These are phyloP conservation scores for Halcyon badia DNA, from an alignment of 2,797 vertebrate species.

Conservation along the genomic window DNA sequence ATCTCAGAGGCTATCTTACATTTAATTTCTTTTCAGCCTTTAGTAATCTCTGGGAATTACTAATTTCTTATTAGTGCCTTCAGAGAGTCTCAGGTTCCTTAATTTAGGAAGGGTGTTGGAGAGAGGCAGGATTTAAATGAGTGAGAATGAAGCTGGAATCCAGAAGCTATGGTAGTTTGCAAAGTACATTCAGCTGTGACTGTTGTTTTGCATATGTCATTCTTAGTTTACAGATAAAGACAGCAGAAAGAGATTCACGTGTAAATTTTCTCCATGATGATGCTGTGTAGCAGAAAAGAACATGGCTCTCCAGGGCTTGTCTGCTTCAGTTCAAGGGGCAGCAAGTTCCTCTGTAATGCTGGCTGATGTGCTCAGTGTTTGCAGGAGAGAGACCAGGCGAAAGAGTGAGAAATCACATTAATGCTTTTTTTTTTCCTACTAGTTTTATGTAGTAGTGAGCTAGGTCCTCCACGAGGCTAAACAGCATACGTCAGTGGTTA, in stretches of 20 bases:
- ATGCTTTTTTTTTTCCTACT: neutral
- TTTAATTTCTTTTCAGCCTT: neutral
- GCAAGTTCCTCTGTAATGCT: neutral
- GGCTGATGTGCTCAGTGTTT: neutral
- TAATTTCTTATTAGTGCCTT: neutral
- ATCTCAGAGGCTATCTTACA: neutral
- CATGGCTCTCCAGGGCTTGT: neutral
- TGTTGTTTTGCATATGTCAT: neutral
- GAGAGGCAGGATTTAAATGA: neutral
- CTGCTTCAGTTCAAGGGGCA: neutral
- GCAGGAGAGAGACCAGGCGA: neutral
- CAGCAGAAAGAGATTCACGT: neutral
- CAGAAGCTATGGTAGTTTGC: neutral
- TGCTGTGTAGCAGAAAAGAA: neutral
- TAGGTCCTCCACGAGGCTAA: neutral
- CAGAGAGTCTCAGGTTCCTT: neutral
- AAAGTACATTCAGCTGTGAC: neutral
- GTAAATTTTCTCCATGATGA: neutral
- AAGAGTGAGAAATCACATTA: neutral
- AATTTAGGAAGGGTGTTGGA: neutral
- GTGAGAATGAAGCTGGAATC: accelerated
- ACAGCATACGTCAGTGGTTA: neutral
- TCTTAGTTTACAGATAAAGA: constrained; percentile 8
- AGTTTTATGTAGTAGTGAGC: neutral
- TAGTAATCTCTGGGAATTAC: neutral